phyloP scores from a whole-genome alignment of 37 sponge, comb jelly and placozoan genomes.

The Hexactinellida sp. region DNA sequence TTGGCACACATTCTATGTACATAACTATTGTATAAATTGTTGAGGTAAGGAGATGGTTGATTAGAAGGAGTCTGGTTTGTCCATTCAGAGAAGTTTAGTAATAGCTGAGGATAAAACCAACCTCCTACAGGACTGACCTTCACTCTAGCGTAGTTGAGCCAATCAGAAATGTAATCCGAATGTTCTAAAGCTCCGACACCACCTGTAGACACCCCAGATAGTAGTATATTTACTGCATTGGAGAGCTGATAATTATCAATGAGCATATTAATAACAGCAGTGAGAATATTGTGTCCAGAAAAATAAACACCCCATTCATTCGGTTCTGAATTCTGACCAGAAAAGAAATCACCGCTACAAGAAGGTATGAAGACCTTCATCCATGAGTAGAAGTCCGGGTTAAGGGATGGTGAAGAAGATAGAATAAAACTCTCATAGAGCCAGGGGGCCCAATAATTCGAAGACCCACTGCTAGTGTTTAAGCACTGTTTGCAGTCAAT shows the following conservation, averaged over 20 bases:
- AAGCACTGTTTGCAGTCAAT: background rate
- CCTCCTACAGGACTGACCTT: conserved; percentile 22
- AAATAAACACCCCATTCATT: conserved; percentile 6
- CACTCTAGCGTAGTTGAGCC: background rate
- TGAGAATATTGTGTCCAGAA: background rate
- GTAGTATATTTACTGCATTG: conserved; percentile 17
- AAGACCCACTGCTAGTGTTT: background rate
- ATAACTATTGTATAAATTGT: conserved; percentile 15
- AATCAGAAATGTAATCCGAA: conserved; percentile 19
- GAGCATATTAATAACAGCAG: background rate
- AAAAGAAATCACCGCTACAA: conserved; percentile 6
- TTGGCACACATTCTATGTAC: conserved; percentile 5
- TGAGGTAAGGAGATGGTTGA: background rate
- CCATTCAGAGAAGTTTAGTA: conserved; percentile 2
- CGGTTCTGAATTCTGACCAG: background rate
- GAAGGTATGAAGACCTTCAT: conserved; percentile 1
- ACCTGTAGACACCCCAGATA: conserved; percentile 22
- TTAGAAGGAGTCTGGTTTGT: background rate
- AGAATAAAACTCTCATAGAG: background rate
- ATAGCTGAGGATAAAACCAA: conserved; percentile 24
- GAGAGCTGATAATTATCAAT: background rate
- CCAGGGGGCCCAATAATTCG: background rate
- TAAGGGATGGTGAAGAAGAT: background rate
- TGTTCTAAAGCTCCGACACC: conserved; percentile 24
- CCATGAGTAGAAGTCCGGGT: conserved; percentile 1